These are phyloP conservation scores for Caenorhabditis becei DNA, from an alignment of 2,888 invertebrate species.

Conservation along the genomic window DNA sequence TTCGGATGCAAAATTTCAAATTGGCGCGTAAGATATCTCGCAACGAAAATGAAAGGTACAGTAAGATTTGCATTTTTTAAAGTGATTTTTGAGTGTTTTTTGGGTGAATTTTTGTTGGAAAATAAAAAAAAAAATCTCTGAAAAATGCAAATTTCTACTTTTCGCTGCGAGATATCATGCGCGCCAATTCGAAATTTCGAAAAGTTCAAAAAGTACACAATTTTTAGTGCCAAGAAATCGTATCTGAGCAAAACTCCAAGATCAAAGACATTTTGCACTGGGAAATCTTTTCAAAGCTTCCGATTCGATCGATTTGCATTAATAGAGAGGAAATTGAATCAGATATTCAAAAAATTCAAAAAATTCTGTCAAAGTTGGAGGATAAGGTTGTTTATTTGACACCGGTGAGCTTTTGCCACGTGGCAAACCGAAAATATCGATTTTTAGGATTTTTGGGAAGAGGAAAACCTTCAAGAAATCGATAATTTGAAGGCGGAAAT, in stretches of 20 bases:
- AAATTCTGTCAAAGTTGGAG: background rate
- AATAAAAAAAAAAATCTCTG: too few species aligned
- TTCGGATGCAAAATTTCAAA: too few species aligned
- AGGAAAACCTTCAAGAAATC: background rate
- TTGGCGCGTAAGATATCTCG: too few species aligned
- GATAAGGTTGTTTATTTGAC: background rate
- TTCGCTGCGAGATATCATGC: too few species aligned
- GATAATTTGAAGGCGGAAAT: background rate
- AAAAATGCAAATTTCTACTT: too few species aligned
- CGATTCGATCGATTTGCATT: background rate
- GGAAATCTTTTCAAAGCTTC: background rate
- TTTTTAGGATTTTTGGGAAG: conserved; percentile 26
- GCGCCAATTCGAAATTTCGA: too few species aligned
- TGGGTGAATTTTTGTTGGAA: too few species aligned
- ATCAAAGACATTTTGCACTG: background rate
- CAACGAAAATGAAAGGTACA: too few species aligned
- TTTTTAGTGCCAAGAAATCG: conserved; percentile 2
- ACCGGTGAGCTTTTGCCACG: background rate
- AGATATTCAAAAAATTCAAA: background rate
- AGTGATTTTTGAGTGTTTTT: too few species aligned
- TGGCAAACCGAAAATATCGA: background rate
- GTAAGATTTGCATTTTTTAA: too few species aligned
- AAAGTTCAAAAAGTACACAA: too few species aligned
- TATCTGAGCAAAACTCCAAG: background rate
- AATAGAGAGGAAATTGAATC: background rate